Conservation (phyloP, 2,888 invertebrate genomes). For the Palloptera scutellata region DNA sequence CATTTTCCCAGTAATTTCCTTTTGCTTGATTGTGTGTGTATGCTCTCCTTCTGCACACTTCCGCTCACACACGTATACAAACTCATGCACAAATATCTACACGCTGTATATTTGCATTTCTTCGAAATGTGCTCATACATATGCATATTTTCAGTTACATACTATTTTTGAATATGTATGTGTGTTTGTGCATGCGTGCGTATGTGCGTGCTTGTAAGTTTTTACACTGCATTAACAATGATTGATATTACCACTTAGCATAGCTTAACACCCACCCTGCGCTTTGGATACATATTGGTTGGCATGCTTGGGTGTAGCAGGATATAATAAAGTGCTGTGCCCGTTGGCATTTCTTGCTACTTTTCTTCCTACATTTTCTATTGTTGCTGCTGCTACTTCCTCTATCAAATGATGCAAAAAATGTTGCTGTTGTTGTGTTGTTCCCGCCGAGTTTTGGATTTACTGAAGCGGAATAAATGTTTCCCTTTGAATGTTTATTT, state of each 20-base stretch:
- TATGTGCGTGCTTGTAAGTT: constrained; percentile 6
- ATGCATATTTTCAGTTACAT: neutral
- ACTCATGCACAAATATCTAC: neutral
- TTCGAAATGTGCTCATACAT: neutral
- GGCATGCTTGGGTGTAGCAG: neutral
- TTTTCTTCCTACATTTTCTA: neutral
- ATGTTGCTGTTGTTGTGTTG: constrained; percentile 18
- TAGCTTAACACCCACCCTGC: constrained; percentile 35
- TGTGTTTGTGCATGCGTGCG: constrained; percentile 1
- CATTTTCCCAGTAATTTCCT: neutral
- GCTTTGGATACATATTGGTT: neutral
- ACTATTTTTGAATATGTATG: neutral
- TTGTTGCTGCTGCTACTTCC: constrained; percentile 5
- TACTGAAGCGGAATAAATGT: constrained; percentile 37
- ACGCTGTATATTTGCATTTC: constrained; percentile 15
- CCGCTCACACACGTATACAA: neutral
- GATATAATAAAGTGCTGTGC: neutral
- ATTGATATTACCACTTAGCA: constrained; percentile 46
- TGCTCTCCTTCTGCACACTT: neutral
- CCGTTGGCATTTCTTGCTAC: neutral
- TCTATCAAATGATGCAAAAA: constrained; percentile 40
- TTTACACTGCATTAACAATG: constrained; percentile 46
- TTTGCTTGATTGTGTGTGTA: neutral
- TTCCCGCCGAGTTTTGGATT: constrained; percentile 22
- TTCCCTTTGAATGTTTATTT: neutral